These are phyloP conservation scores for Knipowitschia caucasica DNA, from an alignment of 2,797 vertebrate genomes.

Conservation along the genomic window DNA sequence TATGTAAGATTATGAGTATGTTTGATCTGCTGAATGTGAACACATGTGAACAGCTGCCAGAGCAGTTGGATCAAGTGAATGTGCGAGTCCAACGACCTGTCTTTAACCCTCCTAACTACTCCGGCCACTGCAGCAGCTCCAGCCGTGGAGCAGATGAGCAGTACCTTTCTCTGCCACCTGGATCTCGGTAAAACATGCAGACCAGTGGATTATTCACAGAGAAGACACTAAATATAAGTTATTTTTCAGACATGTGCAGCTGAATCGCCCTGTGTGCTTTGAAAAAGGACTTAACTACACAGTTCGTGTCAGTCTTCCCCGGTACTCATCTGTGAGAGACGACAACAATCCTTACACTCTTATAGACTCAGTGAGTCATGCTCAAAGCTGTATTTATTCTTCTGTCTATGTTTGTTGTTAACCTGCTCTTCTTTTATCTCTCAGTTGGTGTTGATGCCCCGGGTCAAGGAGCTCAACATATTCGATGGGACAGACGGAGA, in stretches of 20 bases:
- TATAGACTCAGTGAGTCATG: constrained; percentile 87
- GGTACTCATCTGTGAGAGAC: constrained; percentile 76
- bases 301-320: constrained; percentile 80
- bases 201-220: not conserved
- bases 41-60: constrained; percentile 77
- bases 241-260: constrained; percentile 80
- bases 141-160: constrained; percentile 85
- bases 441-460: constrained; percentile 92
- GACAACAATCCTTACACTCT: constrained; percentile 86
- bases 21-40: not conserved
- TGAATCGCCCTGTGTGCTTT: constrained; percentile 84
- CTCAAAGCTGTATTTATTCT: not conserved
- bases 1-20: not conserved
- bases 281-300: constrained; percentile 92
- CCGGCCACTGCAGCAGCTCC: constrained; percentile 80
- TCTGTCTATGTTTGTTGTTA: constrained; percentile 7
- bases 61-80: constrained; percentile 89
- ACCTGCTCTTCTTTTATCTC: not conserved
- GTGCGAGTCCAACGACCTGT: constrained; percentile 79
- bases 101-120: constrained; percentile 66
- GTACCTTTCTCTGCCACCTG: constrained; percentile 83
- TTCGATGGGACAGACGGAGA: constrained; percentile 82
- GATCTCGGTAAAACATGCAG: constrained; percentile 80
- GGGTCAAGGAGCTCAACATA: constrained; percentile 86
- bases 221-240: not conserved